Percentiles rank a stretch among this genome's conserved stretches.
These are phyloP conservation scores for Kryptopterus vitreolus DNA, from an alignment of 2,797 vertebrate species.

Conservation along the genomic window DNA sequence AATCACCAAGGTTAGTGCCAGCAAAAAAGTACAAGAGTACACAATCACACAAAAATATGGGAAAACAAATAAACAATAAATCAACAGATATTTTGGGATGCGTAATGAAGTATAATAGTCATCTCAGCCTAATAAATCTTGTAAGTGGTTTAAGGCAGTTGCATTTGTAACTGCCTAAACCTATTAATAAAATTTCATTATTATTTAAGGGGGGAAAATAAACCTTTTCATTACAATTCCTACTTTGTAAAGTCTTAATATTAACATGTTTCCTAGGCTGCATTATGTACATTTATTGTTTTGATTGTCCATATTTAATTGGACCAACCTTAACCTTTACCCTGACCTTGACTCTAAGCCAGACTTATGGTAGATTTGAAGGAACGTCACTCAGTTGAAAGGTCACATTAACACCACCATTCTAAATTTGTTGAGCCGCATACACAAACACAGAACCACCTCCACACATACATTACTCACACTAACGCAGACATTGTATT, in stretches of 20 bases:
- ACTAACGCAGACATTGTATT: background rate
- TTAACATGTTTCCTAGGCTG: background rate
- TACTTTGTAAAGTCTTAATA: background rate
- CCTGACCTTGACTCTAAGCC: background rate
- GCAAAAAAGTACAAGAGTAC: background rate
- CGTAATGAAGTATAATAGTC: background rate
- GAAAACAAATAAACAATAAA: background rate
- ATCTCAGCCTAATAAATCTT: background rate
- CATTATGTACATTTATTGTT: background rate
- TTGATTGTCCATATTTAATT: too few species aligned
- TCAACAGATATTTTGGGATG: background rate
- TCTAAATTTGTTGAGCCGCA: slow-evolving; percentile 19
- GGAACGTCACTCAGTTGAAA: background rate
- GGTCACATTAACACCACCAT: background rate
- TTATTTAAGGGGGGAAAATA: background rate
- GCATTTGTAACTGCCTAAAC: background rate
- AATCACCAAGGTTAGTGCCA: background rate
- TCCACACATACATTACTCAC: slow-evolving; percentile 8
- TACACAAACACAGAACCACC: slow-evolving; percentile 19
- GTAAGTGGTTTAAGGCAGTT: background rate
- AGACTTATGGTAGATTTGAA: background rate
- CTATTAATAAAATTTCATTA: background rate
- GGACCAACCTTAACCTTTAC: too few species aligned
- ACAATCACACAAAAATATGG: too few species aligned
- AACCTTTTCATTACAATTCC: background rate